Evolutionary conservation across 2,888 invertebrate genomes (phyloP).

Genomic region (Sphecodes monilicornis): DNA sequence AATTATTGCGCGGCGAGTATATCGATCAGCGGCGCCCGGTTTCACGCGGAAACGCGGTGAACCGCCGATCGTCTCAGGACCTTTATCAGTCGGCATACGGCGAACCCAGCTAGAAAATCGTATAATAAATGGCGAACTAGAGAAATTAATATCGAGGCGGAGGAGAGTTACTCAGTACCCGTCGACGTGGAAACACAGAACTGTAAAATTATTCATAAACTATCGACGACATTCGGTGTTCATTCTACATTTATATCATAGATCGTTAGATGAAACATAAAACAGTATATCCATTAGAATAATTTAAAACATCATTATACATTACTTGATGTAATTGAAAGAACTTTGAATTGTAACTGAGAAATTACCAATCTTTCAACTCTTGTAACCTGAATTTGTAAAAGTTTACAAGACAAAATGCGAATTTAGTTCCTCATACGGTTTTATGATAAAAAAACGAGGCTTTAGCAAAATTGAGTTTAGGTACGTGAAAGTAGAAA

Average conservation of each 20-base stretch:
- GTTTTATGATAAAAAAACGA: too few relatives aligned
- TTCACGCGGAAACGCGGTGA: slow-evolving; percentile 12
- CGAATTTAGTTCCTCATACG: too few relatives aligned
- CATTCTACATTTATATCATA: neutral
- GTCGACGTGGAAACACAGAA: neutral
- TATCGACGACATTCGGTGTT: neutral
- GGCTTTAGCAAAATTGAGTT: too few relatives aligned
- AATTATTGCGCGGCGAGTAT: slow-evolving; percentile 44
- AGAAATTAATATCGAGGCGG: slow-evolving; percentile 1
- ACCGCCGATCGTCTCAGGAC: slow-evolving; percentile 9
- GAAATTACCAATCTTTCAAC: too few relatives aligned
- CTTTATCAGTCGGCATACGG: neutral
- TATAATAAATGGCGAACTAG: neutral
- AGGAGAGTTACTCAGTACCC: neutral
- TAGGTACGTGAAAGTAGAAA: too few relatives aligned
- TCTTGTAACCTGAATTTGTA: too few relatives aligned
- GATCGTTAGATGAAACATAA: neutral
- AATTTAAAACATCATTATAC: too few relatives aligned
- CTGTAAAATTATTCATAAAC: neutral
- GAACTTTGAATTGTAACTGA: too few relatives aligned
- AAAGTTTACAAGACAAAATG: too few relatives aligned
- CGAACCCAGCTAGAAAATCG: neutral
- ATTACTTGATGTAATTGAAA: too few relatives aligned
- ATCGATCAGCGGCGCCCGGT: slow-evolving; percentile 35
- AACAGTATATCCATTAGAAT: too few relatives aligned